Percentiles rank a stretch among this genome's conserved stretches.
phyloP scores from a whole-genome alignment of 2,113 vertebrate species.

The Zosterops japonicus region DNA sequence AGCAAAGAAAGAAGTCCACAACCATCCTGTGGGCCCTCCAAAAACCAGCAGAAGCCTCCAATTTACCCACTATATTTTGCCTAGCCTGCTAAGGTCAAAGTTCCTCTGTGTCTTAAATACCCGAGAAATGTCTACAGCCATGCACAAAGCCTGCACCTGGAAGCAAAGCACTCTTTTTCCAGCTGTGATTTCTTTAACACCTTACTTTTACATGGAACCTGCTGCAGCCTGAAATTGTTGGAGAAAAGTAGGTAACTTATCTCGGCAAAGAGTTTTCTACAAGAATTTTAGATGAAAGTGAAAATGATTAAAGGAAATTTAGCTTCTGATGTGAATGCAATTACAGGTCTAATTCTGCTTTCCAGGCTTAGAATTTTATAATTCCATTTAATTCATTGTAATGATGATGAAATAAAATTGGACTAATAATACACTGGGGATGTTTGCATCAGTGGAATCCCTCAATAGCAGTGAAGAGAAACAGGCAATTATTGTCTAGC shows the following conservation, averaged over 20 bases:
- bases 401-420: neutral
- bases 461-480: neutral
- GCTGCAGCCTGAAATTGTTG: neutral
- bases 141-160: neutral
- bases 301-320: neutral
- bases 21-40: neutral
- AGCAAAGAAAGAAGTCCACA: neutral
- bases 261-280: neutral
- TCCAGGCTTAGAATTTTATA: neutral
- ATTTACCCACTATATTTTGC: neutral
- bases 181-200: neutral
- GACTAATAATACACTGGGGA: neutral
- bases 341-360: neutral
- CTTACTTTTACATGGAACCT: neutral
- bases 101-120: neutral
- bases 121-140: neutral
- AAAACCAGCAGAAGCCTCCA: neutral
- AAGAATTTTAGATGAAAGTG: neutral
- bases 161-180: neutral
- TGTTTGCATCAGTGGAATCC: neutral
- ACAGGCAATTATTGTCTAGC: neutral
- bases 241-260: neutral
- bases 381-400: neutral
- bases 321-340: neutral
- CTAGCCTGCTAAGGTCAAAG: neutral